Evolutionary conservation across 2,888 invertebrate species (phyloP).

Genomic region (Phytoseiulus persimilis): DNA sequence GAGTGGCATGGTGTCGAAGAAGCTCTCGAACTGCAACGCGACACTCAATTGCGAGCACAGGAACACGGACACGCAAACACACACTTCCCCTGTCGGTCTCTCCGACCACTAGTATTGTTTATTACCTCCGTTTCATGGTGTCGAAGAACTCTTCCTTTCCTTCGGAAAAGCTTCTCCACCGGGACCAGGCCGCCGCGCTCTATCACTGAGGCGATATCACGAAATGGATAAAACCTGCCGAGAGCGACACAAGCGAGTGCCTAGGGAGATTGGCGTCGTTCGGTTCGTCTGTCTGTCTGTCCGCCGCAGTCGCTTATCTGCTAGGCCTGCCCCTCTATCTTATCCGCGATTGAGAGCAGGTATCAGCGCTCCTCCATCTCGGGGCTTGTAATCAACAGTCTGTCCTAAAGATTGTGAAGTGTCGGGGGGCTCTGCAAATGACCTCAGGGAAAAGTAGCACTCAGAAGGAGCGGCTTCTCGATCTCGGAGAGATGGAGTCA

Average conservation of each 20-base stretch:
- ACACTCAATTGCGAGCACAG: neutral
- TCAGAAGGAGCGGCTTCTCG: too few relatives aligned
- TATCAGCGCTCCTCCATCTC: neutral
- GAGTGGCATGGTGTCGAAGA: neutral
- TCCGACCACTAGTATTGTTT: neutral
- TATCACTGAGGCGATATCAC: neutral
- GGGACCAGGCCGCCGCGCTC: neutral
- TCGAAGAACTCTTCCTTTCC: constrained; percentile 5
- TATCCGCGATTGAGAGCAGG: neutral
- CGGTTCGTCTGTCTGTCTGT: neutral
- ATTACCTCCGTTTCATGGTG: neutral
- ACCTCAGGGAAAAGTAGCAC: neutral
- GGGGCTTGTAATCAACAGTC: neutral
- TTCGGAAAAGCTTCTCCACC: neutral
- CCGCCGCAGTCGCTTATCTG: neutral
- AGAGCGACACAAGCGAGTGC: neutral
- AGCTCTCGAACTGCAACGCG: neutral
- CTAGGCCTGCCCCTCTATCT: neutral
- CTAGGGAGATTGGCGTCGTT: neutral
- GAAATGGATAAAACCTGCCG: constrained; percentile 5
- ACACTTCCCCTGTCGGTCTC: neutral
- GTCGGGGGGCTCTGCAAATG: neutral
- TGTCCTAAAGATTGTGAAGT: neutral
- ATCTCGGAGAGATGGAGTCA: too few relatives aligned
- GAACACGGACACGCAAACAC: neutral